Evolutionary conservation across 2,113 vertebrate genomes (phyloP).

Genomic region (Buteo buteo): DNA sequence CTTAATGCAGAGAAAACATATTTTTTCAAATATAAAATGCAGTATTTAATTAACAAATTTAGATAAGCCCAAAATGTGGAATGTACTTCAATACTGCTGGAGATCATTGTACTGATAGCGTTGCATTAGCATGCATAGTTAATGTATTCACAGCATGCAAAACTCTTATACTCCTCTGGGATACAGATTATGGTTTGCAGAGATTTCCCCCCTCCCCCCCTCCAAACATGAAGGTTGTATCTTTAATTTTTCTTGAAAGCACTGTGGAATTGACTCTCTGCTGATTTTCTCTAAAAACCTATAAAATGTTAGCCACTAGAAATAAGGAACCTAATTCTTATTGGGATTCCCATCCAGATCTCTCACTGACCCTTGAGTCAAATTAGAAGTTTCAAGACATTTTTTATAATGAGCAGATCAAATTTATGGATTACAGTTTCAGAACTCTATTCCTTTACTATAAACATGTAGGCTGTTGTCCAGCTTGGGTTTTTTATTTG

Average conservation of each 20-base stretch:
- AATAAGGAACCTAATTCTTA: background rate
- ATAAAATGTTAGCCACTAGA: background rate
- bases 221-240: background rate
- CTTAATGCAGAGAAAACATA: background rate
- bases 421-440: background rate
- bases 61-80: conserved; percentile 25
- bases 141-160: background rate
- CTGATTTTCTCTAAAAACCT: background rate
- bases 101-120: background rate
- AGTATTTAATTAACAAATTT: conserved; percentile 62
- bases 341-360: background rate
- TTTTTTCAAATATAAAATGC: conserved; percentile 28
- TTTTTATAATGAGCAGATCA: background rate
- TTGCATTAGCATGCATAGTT: background rate
- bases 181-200: background rate
- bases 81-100: background rate
- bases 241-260: background rate
- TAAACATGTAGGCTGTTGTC: background rate
- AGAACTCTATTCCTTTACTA: background rate
- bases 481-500: background rate
- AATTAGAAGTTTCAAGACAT: background rate
- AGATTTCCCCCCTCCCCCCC: background rate
- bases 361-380: background rate
- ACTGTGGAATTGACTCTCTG: background rate
- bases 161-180: background rate